Evolutionary conservation across 2,113 vertebrate genomes (phyloP), one percentile per base, ranked within the genome.

Genomic region (Picathartes gymnocephalus): DNA sequence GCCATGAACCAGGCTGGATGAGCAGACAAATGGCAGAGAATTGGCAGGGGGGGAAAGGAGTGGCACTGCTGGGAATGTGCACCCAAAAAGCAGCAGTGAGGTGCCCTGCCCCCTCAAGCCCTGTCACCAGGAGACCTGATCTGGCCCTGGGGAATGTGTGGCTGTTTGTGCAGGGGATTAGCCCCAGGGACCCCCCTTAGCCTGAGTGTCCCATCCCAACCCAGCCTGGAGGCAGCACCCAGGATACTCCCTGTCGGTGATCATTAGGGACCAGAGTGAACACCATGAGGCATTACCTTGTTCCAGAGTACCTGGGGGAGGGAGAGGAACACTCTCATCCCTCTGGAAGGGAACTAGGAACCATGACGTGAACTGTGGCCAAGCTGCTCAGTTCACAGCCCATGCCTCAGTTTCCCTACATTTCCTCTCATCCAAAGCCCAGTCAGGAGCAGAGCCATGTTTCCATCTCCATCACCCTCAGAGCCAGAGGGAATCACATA

Each of bases 91-190:
- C 21, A 30, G 66, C 37, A 47, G 48, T 0, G 4, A 72, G 8
- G 24, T 42, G 20, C 24, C 21, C 15, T 9, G 1, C 56, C 18
- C 15, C 8, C 4, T 11, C 2, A 3, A 24, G 12, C 62, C n/a
- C 62, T 40, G 80, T 96, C 86, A 48, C 96, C 56, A 53, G 71
- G 96, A 88, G 71, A 92, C 31, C 4, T 11, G 70, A 40, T 44
- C 30, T 0, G 0, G 58, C 71, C 72, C 45, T 4, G n/a, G 82
- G 91, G 86, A 93, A 96, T 88, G 94, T 35, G 61, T 3, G 2
- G 74, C 82, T 83, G 61, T 93, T 93, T 86, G 76, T 57, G 45
- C 17, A 61, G 80, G 66, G 68, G 86, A 93, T 96, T 93, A 95
- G 15, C 31, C 68, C 69, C 7, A 2, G n/a, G 54, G 25, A 42